Evolutionary conservation across 2,797 vertebrate species (phyloP).

Genomic region (Gallinago nigripennis): DNA sequence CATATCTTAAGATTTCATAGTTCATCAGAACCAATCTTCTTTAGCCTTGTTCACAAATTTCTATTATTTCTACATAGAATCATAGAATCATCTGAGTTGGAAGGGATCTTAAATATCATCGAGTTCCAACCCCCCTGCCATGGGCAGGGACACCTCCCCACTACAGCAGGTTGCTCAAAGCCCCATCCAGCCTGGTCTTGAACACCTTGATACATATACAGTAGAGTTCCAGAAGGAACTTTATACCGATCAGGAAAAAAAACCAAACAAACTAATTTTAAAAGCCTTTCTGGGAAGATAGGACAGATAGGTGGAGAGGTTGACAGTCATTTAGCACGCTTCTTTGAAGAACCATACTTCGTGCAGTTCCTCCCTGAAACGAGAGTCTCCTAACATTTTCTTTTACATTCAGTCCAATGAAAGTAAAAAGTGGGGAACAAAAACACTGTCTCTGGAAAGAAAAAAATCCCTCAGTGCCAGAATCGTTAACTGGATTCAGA

Average conservation of each 20-base stretch:
- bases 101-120: too few relatives aligned
- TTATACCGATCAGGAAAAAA: neutral
- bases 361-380: neutral
- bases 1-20: neutral
- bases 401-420: neutral
- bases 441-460: neutral
- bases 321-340: neutral
- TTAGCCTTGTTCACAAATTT: neutral
- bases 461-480: conserved; percentile 19
- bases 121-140: too few relatives aligned
- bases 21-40: neutral
- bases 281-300: neutral
- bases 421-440: neutral
- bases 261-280: neutral
- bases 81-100: too few relatives aligned
- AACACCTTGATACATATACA: neutral
- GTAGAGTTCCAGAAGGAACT: neutral
- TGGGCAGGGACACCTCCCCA: too few relatives aligned
- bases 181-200: too few relatives aligned
- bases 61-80: neutral
- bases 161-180: too few relatives aligned
- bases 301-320: neutral
- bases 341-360: neutral
- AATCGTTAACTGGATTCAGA: conserved; percentile 46
- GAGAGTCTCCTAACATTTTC: neutral